Base-by-base conservation (phyloP, 2,888 invertebrate genomes). In the Thalpophila matura region DNA sequence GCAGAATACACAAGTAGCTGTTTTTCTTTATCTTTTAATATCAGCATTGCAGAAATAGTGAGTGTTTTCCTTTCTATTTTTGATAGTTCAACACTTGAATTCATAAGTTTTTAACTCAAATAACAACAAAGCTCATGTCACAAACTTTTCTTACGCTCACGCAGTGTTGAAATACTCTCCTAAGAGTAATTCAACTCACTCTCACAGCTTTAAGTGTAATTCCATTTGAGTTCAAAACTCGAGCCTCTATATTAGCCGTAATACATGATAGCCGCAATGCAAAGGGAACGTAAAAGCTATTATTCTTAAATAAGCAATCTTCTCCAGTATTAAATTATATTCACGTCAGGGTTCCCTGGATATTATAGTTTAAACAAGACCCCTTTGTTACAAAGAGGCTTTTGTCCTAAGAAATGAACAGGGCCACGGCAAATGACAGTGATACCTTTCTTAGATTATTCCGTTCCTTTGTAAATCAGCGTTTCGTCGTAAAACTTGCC, bases 341-440 rank as follows among this genome's bases (percentile, higher is more conserved):
- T 68, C 68, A 68, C 55, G 37, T 47, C 69, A 26, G 40, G 53
- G 37, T 35, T 38, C 14, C 61, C 29, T 61, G 35, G 37, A 35
- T 51, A 74, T 73, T 59, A 74, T 68, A 74, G 69, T 70, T 74
- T 67, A 49, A 74, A 61, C 55, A 53, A 53, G 69, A 61, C 16
- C 40, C 70, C 40, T 71, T 71, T 74, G 70, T 53, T 6, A 71
- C 62, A 74, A 56, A 71, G 69, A 53, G 18, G 62, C 62, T 40
- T 74, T 71, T 71, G 70, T 71, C 40, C 45, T 60, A 35, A 31
- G 42, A 53, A 62, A 50, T 74, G 56, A 68, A 54, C 63, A 56
- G 27, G 38, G 69, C 51, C 51, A 46, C 14, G 29, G 47, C 38
- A 61, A 74, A 69, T 69, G 70, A 54, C 63, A 58, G 64, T 20